These are phyloP conservation scores for Aphelinus atriplicis DNA, from an alignment of 1,140 invertebrate genomes.

Conservation along the genomic window DNA sequence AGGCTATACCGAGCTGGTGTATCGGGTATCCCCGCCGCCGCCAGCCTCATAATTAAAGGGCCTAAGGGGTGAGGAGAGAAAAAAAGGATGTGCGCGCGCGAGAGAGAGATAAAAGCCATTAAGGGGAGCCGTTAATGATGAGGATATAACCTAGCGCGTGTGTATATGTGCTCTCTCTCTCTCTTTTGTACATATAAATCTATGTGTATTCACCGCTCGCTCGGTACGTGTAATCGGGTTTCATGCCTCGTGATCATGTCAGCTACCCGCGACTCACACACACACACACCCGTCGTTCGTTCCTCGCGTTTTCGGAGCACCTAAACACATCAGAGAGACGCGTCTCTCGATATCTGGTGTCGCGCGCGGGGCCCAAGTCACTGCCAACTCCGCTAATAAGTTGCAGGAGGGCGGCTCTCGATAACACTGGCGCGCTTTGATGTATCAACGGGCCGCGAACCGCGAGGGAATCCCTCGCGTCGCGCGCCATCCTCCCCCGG, in stretches of 20 bases:
- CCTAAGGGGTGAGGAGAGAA: constrained; percentile 9
- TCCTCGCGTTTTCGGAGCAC: no score
- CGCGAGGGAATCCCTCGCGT: no score
- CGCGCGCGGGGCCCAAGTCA: neutral
- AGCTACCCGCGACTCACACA: constrained; percentile 15
- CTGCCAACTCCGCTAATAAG: neutral
- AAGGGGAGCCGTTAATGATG: constrained; percentile 47
- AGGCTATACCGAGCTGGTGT: neutral
- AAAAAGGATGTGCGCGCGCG: neutral
- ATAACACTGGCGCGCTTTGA: no score
- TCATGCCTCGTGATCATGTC: constrained; percentile 47
- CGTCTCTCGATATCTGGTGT: neutral
- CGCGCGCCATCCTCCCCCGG: no score
- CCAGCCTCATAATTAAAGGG: constrained; percentile 25
- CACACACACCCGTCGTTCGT: no score
- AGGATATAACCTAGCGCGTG: constrained; percentile 45
- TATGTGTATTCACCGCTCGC: constrained; percentile 32
- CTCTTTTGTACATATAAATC: constrained; percentile 40
- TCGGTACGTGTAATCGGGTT: constrained; percentile 45
- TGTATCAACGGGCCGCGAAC: no score
- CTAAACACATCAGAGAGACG: neutral
- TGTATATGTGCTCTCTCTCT: no score
- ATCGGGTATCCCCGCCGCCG: constrained; percentile 4
- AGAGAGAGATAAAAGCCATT: constrained; percentile 38
- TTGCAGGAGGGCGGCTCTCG: neutral